Base-by-base conservation (phyloP, 1,140 invertebrate genomes). In the Monochamus saltuarius region DNA sequence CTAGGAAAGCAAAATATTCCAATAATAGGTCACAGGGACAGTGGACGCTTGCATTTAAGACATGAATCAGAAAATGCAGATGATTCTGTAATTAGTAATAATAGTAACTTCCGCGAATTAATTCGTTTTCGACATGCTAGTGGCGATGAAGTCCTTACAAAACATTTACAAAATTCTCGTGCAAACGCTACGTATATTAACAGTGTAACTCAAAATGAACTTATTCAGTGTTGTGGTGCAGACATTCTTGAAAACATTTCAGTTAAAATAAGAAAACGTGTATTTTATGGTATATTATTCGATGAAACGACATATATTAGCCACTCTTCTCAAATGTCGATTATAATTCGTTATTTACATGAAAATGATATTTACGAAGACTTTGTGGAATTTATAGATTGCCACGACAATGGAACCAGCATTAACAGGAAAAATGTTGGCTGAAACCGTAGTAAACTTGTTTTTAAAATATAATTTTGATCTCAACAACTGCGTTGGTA, bases 401-500 rank as follows among this genome's bases (percentile, higher is more conserved):
- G 37, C 19, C 17, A 60, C 19, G 22, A 45, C 58, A 38, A n/a
- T 11, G 35, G 58, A 55, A 55, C 50, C 58, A 34, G 14, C 10
- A 16, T 29, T 51, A 29, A 35, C 49, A 16, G 38, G 38, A 39
- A 39, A 39, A 39, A 39, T 39, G n/a, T 39, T 39, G n/a, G 38
- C 38, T 39, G 38, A 39, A 39, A 39, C 38, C n/a, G 43, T 46
- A 9, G 22, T 38, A 16, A 49, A 62, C 40, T 29, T 55, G 14
- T 56, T 68, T 14, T 57, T 64, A 13, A 58, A 29, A 39, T 37
- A 36, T 58, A 13, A 16, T 39, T 29, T 60, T 19, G n/a, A 37
- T 11, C 42, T 60, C 4, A 17, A 60, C 4, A 43, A 55, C 35
- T 60, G 51, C 16, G 42, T 55, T 13, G 58, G 58, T 36, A 55